A percentile compares a stretch with the other conserved stretches of the same genome.
phyloP scores from a whole-genome alignment of 2,797 vertebrate species.

The Hemibagrus guttatus region DNA sequence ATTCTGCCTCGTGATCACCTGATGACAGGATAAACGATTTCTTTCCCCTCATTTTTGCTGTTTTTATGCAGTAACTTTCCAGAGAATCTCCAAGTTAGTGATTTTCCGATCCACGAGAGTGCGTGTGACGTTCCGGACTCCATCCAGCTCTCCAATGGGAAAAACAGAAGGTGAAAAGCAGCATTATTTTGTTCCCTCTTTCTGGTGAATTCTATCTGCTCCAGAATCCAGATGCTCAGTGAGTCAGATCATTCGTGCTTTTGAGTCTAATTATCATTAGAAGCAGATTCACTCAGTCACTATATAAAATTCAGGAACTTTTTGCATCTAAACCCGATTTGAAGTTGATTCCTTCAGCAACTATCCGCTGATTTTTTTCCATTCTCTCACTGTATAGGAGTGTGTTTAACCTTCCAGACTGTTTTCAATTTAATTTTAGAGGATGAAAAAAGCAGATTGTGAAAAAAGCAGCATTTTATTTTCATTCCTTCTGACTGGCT shows the following conservation, averaged over 20 bases:
- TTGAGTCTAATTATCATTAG: not conserved
- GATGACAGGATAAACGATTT: not conserved
- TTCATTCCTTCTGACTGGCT: conserved; percentile 66
- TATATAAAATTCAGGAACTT: not conserved
- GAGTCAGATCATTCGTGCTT: not conserved
- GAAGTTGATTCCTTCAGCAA: not conserved
- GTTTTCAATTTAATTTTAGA: not conserved
- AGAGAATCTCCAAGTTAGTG: not conserved
- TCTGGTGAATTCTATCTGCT: not conserved
- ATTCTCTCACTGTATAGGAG: not conserved
- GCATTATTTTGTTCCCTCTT: not conserved
- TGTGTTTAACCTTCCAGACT: not conserved
- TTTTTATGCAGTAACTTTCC: conserved; percentile 27
- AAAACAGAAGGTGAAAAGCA: conserved; percentile 25
- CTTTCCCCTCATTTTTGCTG: not conserved
- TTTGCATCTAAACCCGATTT: not conserved
- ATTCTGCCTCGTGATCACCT: not conserved
- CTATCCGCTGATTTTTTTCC: not conserved
- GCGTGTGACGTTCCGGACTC: not conserved
- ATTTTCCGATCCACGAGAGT: not conserved
- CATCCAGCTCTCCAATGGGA: not conserved
- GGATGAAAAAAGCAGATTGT: conserved; percentile 6
- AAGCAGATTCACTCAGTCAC: not conserved
- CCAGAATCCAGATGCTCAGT: not conserved
- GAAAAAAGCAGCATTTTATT: conserved; percentile 6